A percentile compares a stretch with the other conserved stretches of the same genome.
These are phyloP conservation scores for Theocolax elegans DNA, from an alignment of 1,140 invertebrate species.

Conservation along the genomic window DNA sequence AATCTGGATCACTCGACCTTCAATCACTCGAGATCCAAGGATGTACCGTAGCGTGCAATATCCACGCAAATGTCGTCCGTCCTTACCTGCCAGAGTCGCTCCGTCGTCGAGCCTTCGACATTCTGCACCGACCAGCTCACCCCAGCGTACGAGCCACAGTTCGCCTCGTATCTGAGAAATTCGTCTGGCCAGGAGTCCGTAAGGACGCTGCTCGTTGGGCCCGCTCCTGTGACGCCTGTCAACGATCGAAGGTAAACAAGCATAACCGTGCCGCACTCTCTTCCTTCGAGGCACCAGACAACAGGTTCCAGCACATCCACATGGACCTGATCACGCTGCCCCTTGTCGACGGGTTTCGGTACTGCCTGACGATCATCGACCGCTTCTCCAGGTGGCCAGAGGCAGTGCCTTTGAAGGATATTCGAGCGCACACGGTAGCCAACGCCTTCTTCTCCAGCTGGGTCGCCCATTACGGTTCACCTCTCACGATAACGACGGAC, in stretches of 20 bases:
- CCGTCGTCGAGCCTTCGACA: constrained; percentile 3
- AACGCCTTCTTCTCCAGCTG: constrained; percentile 47
- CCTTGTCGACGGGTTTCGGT: too few species aligned
- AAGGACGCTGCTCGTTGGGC: constrained; percentile 7
- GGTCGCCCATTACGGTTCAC: constrained; percentile 54
- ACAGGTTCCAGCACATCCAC: constrained; percentile 22
- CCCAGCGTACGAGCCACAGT: constrained; percentile 3
- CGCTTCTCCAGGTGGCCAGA: too few species aligned
- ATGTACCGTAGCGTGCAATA: constrained; percentile 25
- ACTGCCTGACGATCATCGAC: too few species aligned
- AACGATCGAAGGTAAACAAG: constrained; percentile 24
- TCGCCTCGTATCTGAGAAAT: constrained; percentile 6
- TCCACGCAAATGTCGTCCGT: not conserved
- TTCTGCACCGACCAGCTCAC: constrained; percentile 16
- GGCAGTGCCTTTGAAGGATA: constrained; percentile 46
- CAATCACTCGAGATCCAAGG: constrained; percentile 42
- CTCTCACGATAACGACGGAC: constrained; percentile 46
- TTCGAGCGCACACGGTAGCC: constrained; percentile 54
- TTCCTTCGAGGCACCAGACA: constrained; percentile 10
- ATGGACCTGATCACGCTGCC: too few species aligned
- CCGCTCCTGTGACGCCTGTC: constrained; percentile 7
- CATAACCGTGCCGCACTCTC: not conserved
- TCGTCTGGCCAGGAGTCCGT: constrained; percentile 15
- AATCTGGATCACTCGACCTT: constrained; percentile 3
- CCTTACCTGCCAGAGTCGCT: constrained; percentile 10